Base-by-base conservation (phyloP, 2,888 invertebrate genomes). In the Lasioglossum figueresi region DNA sequence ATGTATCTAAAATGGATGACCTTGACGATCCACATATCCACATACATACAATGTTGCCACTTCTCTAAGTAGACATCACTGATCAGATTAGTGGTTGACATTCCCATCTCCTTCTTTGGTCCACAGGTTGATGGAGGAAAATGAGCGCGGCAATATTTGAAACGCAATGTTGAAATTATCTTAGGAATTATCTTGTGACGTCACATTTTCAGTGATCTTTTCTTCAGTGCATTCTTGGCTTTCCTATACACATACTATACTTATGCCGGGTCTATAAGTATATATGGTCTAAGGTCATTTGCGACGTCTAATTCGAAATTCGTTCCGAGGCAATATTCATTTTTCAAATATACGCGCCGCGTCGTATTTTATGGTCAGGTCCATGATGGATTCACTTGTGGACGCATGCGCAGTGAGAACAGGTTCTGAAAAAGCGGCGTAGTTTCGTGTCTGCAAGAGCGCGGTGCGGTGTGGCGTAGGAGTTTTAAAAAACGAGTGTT, bases 401-500 rank as follows among this genome's bases (percentile, higher is more conserved):
- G 6, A 19, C 31, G 63, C 19, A 16, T 63, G 19, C 6, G 63
- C 31, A 63, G 0, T 31, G 31, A 2, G 31, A 16, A 59, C 6
- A n/a, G 16, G 31, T 12, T 12, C 31, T 19, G 31, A 8, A 8
- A 19, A 34, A 16, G 5, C 3, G 63, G 1, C 8, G 63, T 16
- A 63, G 63, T 63, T 63, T 31, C 8, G 2, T 16, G 6, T 63
- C 63, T 63, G 8, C 6, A 8, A 34, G 8, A 31, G 19, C 19
- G 8, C 19, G 8, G 19, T 63, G 31, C 8, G 8, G 19, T 63
- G 3, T 37, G 68, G 68, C 37, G 68, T 34, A 68, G 68, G 48
- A 83, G 45, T 79, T 84, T 83, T 78, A 83, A 79, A 84, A 84
- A 83, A 84, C 82, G 79, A 68, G 19, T 59, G 66, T 37, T 59